Conservation (phyloP, 1,140 invertebrate genomes). For the Samia ricini region DNA sequence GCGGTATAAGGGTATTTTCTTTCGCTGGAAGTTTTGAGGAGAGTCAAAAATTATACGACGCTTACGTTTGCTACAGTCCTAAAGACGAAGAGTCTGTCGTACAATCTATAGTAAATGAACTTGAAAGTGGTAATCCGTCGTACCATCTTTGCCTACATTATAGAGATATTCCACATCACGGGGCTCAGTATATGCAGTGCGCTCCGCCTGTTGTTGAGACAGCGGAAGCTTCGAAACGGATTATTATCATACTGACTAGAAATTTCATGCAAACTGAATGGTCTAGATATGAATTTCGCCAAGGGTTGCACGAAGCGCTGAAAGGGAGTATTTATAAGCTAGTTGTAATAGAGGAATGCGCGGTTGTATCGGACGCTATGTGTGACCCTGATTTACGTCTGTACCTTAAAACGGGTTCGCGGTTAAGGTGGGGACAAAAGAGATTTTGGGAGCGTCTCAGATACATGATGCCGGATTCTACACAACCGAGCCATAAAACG, state of each 20-base stretch:
- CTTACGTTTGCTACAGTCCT: constrained; percentile 94
- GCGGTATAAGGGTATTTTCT: constrained; percentile 88
- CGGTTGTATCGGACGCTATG: constrained; percentile 87
- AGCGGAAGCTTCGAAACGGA: constrained; percentile 88
- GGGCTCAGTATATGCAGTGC: constrained; percentile 84
- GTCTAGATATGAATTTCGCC: constrained; percentile 90
- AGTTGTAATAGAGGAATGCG: constrained; percentile 89
- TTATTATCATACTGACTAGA: constrained; percentile 88
- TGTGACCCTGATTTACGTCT: constrained; percentile 91
- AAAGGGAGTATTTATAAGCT: constrained; percentile 90
- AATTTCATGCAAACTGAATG: constrained; percentile 93
- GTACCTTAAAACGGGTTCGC: constrained; percentile 90
- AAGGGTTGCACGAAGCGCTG: constrained; percentile 91
- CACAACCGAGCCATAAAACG: constrained; percentile 57
- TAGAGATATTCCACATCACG: constrained; percentile 85
- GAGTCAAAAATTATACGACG: constrained; percentile 93
- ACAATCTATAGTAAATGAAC: constrained; percentile 88
- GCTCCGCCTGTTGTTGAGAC: constrained; percentile 90
- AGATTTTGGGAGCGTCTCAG: constrained; percentile 94
- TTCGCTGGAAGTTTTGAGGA: constrained; percentile 82
- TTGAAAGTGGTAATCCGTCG: constrained; percentile 86
- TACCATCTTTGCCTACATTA: constrained; percentile 94
- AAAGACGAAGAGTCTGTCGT: constrained; percentile 95
- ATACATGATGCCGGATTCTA: constrained; percentile 89
- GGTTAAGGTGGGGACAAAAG: constrained; percentile 92